A percentile compares a stretch with the other conserved stretches of the same genome.
phyloP scores from a whole-genome alignment of 2,797 vertebrate genomes.

The Cygnus olor region DNA sequence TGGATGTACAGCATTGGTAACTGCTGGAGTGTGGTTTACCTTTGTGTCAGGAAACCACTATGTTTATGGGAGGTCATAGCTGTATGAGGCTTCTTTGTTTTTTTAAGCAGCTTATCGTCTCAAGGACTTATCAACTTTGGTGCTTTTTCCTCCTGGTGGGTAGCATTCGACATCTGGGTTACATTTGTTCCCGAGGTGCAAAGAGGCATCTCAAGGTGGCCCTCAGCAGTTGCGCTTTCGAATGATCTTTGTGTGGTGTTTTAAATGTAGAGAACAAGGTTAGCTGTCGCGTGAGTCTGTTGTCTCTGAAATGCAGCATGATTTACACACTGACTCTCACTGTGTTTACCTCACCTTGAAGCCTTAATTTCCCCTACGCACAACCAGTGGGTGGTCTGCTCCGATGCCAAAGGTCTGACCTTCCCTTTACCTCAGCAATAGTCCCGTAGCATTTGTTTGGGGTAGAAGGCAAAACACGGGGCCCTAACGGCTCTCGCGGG shows the following conservation, averaged over 20 bases:
- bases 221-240: conserved; percentile 1
- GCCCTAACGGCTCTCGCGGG: neutral
- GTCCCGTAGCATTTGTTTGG: conserved; percentile 51
- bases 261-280: conserved; percentile 45
- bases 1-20: neutral
- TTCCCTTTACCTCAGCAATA: conserved; percentile 57
- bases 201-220: conserved; percentile 19
- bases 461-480: conserved; percentile 53
- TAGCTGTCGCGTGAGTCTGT: conserved; percentile 35
- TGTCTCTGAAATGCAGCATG: conserved; percentile 24
- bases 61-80: conserved; percentile 15
- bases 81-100: conserved; percentile 15
- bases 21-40: neutral
- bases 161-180: neutral
- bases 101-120: conserved; percentile 40
- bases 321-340: conserved; percentile 55
- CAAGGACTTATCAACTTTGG: conserved; percentile 63
- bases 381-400: conserved; percentile 54
- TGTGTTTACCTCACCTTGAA: conserved; percentile 75
- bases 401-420: conserved; percentile 62
- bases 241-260: conserved; percentile 42
- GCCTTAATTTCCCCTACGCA: conserved; percentile 75
- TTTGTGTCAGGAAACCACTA: conserved; percentile 32
- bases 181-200: conserved; percentile 1
- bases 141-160: conserved; percentile 63